Conservation (phyloP, 1,140 invertebrate genomes). For the Maconellicoccus hirsutus region DNA sequence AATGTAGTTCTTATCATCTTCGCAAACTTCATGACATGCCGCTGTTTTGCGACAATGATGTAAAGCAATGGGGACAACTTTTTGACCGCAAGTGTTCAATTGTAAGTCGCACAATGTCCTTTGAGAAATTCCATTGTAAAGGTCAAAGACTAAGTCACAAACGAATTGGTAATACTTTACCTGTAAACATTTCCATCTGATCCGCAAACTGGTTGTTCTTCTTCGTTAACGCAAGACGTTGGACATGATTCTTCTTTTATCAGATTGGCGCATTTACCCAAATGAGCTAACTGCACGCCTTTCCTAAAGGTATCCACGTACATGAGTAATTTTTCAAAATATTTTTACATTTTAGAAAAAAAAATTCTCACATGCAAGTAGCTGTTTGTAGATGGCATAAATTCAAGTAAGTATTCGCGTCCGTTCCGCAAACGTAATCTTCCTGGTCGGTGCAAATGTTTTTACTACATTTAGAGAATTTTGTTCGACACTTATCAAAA, state of each 20-base stretch:
- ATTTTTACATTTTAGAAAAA: too few relatives aligned
- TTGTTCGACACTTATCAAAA: constrained; percentile 59
- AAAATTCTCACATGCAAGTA: constrained; percentile 54
- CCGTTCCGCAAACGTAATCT: constrained; percentile 71
- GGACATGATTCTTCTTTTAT: constrained; percentile 58
- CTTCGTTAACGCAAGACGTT: constrained; percentile 52
- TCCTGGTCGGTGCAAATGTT: constrained; percentile 46
- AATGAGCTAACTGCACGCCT: constrained; percentile 71
- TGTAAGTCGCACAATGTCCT: constrained; percentile 80
- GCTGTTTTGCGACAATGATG: constrained; percentile 72
- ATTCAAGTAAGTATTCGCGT: constrained; percentile 68
- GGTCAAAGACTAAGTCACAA: not conserved
- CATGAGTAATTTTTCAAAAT: too few relatives aligned
- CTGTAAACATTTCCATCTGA: constrained; percentile 84
- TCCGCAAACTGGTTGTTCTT: constrained; percentile 69
- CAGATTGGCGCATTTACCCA: constrained; percentile 69
- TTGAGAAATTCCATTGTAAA: not conserved
- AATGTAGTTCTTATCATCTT: constrained; percentile 62
- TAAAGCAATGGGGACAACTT: constrained; percentile 62
- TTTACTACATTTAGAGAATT: constrained; percentile 57
- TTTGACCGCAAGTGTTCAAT: constrained; percentile 67
- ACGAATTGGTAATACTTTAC: constrained; percentile 36
- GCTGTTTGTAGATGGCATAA: constrained; percentile 68
- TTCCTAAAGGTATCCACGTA: too few relatives aligned
- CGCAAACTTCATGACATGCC: constrained; percentile 62